Percentiles rank a stretch among this genome's conserved stretches.
phyloP scores from a whole-genome alignment of 2,113 vertebrate species.

The Dolichotis patagonum region DNA sequence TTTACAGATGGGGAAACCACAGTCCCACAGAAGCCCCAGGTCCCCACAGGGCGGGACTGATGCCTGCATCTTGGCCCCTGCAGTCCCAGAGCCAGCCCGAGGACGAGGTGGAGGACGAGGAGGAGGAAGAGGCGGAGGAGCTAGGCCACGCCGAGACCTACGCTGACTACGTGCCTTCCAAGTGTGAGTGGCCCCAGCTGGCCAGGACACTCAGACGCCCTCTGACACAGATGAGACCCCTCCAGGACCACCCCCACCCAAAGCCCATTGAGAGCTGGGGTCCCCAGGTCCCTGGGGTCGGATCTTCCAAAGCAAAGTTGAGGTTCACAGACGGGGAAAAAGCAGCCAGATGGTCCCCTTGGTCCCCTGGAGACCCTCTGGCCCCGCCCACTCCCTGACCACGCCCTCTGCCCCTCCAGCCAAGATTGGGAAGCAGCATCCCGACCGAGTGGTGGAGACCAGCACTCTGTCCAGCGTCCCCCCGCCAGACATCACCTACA shows the following conservation, averaged over 20 bases:
- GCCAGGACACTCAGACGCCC: too few relatives aligned
- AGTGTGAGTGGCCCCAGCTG: conserved; percentile 89
- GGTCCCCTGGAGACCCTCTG: not conserved
- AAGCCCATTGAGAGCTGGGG: not conserved
- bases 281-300: not conserved
- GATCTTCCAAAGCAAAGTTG: not conserved
- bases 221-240: not conserved
- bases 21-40: not conserved
- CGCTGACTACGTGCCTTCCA: conserved; percentile 96
- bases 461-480: conserved; percentile 98
- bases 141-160: conserved; percentile 97
- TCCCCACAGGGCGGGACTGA: not conserved
- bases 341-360: not conserved
- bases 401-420: conserved; percentile 82
- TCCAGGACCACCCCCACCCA: not conserved
- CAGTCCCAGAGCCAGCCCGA: conserved; percentile 88
- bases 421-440: conserved; percentile 96
- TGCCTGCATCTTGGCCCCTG: not conserved
- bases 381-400: not conserved
- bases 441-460: conserved; percentile 97
- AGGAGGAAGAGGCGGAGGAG: conserved; percentile 94
- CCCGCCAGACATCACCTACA: conserved; percentile 96
- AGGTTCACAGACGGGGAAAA: not conserved
- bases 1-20: not conserved
- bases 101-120: conserved; percentile 95